Evolutionary conservation across 2,113 vertebrate genomes (phyloP), one percentile per base, ranked within the genome.

Genomic region (Brachirus orientalis): DNA sequence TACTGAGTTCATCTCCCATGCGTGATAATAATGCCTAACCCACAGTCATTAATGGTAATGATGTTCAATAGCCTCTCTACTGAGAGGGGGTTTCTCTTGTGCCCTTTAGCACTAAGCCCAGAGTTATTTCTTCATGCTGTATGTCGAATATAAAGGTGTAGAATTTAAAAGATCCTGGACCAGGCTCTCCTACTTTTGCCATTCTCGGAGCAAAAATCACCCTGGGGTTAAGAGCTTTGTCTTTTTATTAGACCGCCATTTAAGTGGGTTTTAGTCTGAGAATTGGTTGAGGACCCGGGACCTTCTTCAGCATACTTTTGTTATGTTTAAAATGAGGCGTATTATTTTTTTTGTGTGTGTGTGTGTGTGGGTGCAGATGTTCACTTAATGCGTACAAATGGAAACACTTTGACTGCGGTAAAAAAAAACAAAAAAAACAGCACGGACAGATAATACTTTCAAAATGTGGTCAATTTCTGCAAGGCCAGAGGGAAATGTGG

Each of bases 361-460:
- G 72, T 85, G 63, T 83, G 71, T 37, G 12, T 64, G 62, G 47
- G 58, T 3, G 17, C 59, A 80, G 57, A 47, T 35, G 41, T 64
- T 74, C 62, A 40, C 60, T 75, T 45, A 60, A 75, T 81, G 52
- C n/a, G 36, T 59, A 46, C 74, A 88, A 88, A 79, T 89, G 88
- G 83, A 89, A 92, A 86, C 72, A 79, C 79, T 89, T 87, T 8
- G 16, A 51, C 37, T 67, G 16, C 53, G 63, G 41, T 43, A 4
- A 16, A 55, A n/a, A n/a, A n/a, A n/a, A n/a, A n/a, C n/a, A 17
- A 58, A 54, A 75, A 9, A 5, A 22, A 72, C 45, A 66, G 67
- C 38, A 12, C 58, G 74, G 46, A 82, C 64, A 47, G 62, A 69
- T 88, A 90, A 91, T 82, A 47, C 61, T 79, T 88, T 88, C 84